phyloP scores from a whole-genome alignment of 2,888 invertebrate genomes.

The Beris morrisii region DNA sequence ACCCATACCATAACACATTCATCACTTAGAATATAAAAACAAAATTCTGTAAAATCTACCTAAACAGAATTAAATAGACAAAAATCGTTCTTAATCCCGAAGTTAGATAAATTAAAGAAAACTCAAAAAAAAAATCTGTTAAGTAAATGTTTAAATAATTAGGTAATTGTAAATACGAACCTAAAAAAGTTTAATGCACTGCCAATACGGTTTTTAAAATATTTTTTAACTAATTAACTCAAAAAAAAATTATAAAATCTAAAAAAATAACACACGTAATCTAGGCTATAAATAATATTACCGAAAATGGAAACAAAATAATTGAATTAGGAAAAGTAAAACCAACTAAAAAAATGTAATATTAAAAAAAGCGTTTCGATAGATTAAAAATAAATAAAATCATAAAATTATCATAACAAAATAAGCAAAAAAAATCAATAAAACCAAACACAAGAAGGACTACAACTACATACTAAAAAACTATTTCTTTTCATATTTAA shows the following conservation, averaged over 20 bases:
- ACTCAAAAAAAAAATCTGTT: background rate
- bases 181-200: slow-evolving; percentile 43
- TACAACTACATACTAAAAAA: background rate
- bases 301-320: slow-evolving; percentile 11
- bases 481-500: background rate
- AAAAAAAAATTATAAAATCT: slow-evolving; percentile 19
- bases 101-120: slow-evolving; percentile 9
- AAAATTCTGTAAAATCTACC: background rate
- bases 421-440: background rate
- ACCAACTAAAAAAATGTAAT: slow-evolving; percentile 1
- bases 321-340: slow-evolving; percentile 16
- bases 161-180: slow-evolving; percentile 8
- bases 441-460: too few species aligned
- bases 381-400: slow-evolving; percentile 3
- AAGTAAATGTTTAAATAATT: too few species aligned
- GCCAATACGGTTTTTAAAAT: slow-evolving; percentile 45
- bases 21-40: too few species aligned
- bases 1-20: too few species aligned
- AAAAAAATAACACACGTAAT: slow-evolving; percentile 22
- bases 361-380: slow-evolving; percentile 5
- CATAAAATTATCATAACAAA: background rate
- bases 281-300: slow-evolving; percentile 25
- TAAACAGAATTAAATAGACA: background rate
- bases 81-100: too few species aligned
- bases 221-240: slow-evolving; percentile 37